These are phyloP conservation scores for Galaxea fascicularis DNA, from an alignment of 92 coral and sea anemone genomes.

Conservation along the genomic window DNA sequence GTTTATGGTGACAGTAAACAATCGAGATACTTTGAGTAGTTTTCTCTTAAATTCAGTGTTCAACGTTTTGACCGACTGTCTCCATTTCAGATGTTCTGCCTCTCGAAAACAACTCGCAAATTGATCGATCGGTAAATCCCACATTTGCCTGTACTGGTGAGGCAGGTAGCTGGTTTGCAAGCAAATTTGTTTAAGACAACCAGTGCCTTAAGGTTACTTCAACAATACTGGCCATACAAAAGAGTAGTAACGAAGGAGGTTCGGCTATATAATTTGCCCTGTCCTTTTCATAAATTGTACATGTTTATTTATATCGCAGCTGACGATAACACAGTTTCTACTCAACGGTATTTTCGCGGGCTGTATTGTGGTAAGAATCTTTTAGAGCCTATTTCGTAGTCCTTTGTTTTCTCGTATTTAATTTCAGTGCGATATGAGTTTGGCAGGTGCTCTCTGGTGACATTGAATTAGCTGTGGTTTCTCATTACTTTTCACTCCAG, in stretches of 20 bases:
- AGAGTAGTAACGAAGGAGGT: slow-evolving; percentile 33
- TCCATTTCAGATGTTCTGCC: neutral
- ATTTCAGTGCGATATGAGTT: slow-evolving; percentile 17
- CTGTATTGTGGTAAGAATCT: slow-evolving; percentile 11
- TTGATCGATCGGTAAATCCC: slow-evolving; percentile 28
- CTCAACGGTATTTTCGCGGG: slow-evolving; percentile 39
- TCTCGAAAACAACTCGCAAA: too few species aligned
- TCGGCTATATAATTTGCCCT: slow-evolving; percentile 16
- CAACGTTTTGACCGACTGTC: too few species aligned
- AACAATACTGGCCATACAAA: slow-evolving; percentile 24
- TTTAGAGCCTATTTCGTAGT: slow-evolving; percentile 4
- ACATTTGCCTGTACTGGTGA: neutral
- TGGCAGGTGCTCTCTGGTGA: slow-evolving; percentile 46
- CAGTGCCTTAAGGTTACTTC: slow-evolving; percentile 30
- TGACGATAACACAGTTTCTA: slow-evolving; percentile 1
- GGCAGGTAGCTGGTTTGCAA: slow-evolving; percentile 14
- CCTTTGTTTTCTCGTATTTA: slow-evolving; percentile 39
- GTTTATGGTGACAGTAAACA: too few species aligned
- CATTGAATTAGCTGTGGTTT: slow-evolving; percentile 30
- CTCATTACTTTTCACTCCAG: slow-evolving; percentile 36
- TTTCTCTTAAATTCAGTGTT: too few species aligned
- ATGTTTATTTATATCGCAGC: neutral
- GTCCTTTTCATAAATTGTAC: neutral
- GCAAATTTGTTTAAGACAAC: slow-evolving; percentile 25
- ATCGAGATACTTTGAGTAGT: too few species aligned